These are phyloP conservation scores for Watsonalla binaria DNA, from an alignment of 2,888 invertebrate genomes.

Conservation along the genomic window DNA sequence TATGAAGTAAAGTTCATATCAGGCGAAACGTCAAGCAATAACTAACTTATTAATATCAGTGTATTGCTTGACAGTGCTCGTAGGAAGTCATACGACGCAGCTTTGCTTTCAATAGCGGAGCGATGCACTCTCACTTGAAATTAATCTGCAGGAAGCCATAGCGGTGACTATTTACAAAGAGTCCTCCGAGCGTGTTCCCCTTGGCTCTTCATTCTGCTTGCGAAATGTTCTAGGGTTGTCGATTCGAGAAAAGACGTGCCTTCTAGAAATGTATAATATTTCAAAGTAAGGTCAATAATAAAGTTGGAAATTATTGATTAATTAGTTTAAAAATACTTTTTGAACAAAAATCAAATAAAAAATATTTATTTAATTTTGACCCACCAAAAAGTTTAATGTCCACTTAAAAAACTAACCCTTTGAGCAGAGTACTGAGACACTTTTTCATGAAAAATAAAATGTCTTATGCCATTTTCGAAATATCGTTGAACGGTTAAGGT, in stretches of 20 bases:
- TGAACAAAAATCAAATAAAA: no score
- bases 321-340: no score
- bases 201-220: slow-evolving; percentile 53
- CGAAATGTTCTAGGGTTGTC: slow-evolving; percentile 45
- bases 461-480: no score
- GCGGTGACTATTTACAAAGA: slow-evolving; percentile 73
- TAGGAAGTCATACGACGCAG: slow-evolving; percentile 1
- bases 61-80: not conserved
- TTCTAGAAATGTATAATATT: not conserved
- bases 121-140: slow-evolving; percentile 64
- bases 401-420: no score
- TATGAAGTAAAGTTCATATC: not conserved
- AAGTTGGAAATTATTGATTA: no score
- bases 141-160: slow-evolving; percentile 70
- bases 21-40: not conserved
- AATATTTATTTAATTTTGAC: no score
- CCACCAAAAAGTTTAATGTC: no score
- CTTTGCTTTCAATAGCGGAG: slow-evolving; percentile 34
- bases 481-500: no score
- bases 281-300: no score
- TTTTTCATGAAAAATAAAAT: no score
- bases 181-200: slow-evolving; percentile 45
- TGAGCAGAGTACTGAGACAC: no score
- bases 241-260: not conserved
- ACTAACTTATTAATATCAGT: not conserved